A percentile compares a stretch with the other conserved stretches of the same genome.
These are phyloP conservation scores for Subacronicta megacephala DNA, from an alignment of 2,888 invertebrate genomes.

Conservation along the genomic window DNA sequence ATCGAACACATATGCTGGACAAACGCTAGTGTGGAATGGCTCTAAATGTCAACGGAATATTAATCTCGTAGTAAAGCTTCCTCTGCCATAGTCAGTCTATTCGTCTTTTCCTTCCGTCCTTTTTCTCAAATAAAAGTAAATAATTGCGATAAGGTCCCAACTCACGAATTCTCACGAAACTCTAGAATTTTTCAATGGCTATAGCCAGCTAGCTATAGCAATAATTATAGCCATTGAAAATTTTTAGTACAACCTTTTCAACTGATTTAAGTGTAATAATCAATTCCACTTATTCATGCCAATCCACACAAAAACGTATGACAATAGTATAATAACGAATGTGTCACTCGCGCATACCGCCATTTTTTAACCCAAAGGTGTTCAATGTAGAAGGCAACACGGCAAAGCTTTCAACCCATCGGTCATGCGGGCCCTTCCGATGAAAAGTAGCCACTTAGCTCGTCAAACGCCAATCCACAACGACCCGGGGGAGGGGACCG, in stretches of 20 bases:
- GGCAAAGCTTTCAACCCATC: conserved; percentile 86
- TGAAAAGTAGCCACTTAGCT: conserved; percentile 87
- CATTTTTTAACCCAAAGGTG: conserved; percentile 63
- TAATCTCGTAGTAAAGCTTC: too few relatives aligned
- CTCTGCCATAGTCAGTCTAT: too few relatives aligned
- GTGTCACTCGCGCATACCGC: conserved; percentile 46
- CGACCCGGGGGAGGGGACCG: conserved; percentile 59
- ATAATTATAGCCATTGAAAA: background rate
- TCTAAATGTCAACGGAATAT: too few relatives aligned
- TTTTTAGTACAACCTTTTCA: background rate
- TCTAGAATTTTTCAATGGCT: too few relatives aligned
- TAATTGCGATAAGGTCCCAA: too few relatives aligned
- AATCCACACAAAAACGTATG: conserved; percentile 7
- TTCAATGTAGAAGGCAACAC: conserved; percentile 72
- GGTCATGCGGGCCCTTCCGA: conserved; percentile 82
- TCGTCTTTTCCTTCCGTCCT: too few relatives aligned
- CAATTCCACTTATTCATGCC: background rate
- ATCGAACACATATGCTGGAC: too few relatives aligned
- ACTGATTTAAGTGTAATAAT: background rate
- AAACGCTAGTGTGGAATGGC: too few relatives aligned
- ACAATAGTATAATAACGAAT: conserved; percentile 32
- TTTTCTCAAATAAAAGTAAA: too few relatives aligned
- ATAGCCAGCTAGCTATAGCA: too few relatives aligned
- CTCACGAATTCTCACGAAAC: too few relatives aligned
- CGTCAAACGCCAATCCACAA: conserved; percentile 83